Evolutionary conservation across 2,888 invertebrate genomes (phyloP).

Genomic region (Acrobasis suavella): DNA sequence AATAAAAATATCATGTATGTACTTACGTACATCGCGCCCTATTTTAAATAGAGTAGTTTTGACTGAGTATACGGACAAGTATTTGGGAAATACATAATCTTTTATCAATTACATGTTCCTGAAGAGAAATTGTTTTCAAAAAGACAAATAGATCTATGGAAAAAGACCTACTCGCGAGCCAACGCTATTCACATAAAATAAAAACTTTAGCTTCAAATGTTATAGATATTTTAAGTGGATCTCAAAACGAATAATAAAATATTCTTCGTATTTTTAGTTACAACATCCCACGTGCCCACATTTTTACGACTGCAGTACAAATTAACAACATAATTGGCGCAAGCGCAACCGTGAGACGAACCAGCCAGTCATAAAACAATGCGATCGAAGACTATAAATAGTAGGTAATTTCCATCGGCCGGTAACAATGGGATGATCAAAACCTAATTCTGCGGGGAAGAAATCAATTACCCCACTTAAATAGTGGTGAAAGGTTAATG

Average conservation of each 20-base stretch:
- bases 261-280: slow-evolving; percentile 1
- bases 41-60: too few species aligned
- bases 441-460: slow-evolving; percentile 46
- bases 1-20: background rate
- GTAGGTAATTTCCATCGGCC: slow-evolving; percentile 19
- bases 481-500: slow-evolving; percentile 73
- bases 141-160: too few species aligned
- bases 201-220: background rate
- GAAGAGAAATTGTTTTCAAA: too few species aligned
- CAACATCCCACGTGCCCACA: slow-evolving; percentile 10
- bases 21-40: background rate
- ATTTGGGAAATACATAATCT: too few species aligned
- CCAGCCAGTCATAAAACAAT: slow-evolving; percentile 15
- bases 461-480: slow-evolving; percentile 64
- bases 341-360: slow-evolving; percentile 14
- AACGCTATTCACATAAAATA: too few species aligned
- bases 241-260: too few species aligned
- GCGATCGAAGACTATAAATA: slow-evolving; percentile 22
- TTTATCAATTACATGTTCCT: too few species aligned
- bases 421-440: slow-evolving; percentile 19
- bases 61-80: too few species aligned
- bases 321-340: slow-evolving; percentile 23
- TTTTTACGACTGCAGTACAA: slow-evolving; percentile 18
- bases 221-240: too few species aligned
- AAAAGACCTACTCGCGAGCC: too few species aligned